Conservation (phyloP, 2,888 invertebrate species). For the Drosophila pseudotalamancana region DNA sequence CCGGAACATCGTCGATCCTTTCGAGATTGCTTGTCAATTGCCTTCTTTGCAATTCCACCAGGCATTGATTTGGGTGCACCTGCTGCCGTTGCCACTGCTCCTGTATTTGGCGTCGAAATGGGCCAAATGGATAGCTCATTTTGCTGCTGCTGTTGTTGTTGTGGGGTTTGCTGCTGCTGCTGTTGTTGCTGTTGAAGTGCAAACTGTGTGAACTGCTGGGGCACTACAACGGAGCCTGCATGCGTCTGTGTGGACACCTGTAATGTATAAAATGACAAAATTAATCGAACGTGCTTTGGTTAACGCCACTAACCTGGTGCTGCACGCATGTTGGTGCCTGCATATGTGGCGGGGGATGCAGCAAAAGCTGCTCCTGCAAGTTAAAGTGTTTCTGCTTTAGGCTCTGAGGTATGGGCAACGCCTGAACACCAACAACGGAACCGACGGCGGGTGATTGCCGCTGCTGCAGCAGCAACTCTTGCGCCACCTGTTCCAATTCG, state of each 20-base stretch:
- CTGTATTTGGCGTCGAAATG: constrained; percentile 57
- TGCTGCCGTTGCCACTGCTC: constrained; percentile 53
- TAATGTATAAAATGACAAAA: background rate
- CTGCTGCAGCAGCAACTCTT: constrained; percentile 82
- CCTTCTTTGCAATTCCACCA: constrained; percentile 83
- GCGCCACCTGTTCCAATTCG: constrained; percentile 81
- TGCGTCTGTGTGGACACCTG: constrained; percentile 88
- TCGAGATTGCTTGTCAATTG: constrained; percentile 84
- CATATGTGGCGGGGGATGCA: constrained; percentile 81
- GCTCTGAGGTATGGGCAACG: constrained; percentile 65
- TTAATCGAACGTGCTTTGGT: background rate
- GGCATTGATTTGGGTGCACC: constrained; percentile 73
- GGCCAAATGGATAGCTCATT: constrained; percentile 72
- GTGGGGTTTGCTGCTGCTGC: constrained; percentile 58
- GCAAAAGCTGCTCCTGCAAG: constrained; percentile 72
- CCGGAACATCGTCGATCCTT: constrained; percentile 84
- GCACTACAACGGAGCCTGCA: constrained; percentile 82
- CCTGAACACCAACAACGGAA: constrained; percentile 65
- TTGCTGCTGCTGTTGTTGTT: constrained; percentile 58
- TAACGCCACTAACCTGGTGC: constrained; percentile 68
- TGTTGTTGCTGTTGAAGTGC: constrained; percentile 63
- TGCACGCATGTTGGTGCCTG: constrained; percentile 76
- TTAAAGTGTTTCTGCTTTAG: constrained; percentile 79
- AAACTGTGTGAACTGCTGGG: constrained; percentile 72
- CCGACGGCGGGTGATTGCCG: constrained; percentile 70